Base-by-base conservation (phyloP, 1,140 invertebrate genomes). In the Euura lappo region DNA sequence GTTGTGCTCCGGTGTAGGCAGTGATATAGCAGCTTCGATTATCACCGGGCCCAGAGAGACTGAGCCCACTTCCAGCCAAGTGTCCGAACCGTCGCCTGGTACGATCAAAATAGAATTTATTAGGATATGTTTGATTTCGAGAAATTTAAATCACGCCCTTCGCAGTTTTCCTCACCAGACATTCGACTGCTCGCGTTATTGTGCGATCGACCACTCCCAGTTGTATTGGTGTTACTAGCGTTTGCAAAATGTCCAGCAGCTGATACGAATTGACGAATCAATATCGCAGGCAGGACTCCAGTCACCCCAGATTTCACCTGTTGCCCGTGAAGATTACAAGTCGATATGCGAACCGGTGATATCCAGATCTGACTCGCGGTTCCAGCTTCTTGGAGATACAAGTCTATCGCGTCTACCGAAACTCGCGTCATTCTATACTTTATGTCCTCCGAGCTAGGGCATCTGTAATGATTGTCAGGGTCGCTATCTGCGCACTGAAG, bases 351-450 rank as follows among this genome's bases (percentile, higher is more conserved):
- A 13, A 98, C 91, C 3, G 97, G 97, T 67, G 94, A 95, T 83
- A 95, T 92, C 93, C 95, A 96, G 0, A 98, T 82, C 84, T 97
- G 95, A 43, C 98, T 87, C 0, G 95, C 95, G 6, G 95, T 96
- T 13, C 95, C 95, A 43, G 91, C 91, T 86, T 99, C 98, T 47
- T 97, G 94, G 4, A 99, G 84, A 87, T 96, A 96, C 4, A 99
- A 88, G 87, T 98, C 96, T 4, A 99, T 88, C 0, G 94, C 92
- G 88, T 99, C 98, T 43, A 99, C 89, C 2, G 96, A 94, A 2
- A 98, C 89, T 43, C 98, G 89, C 5, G 95, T 94, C 93, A 99
- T 96, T 80, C 94, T 92, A 83, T 99, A 99, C 82, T 99, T 99
- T 45, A 99, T 94, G 81, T 97, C 94, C 78, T 97, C 96, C 1